Evolutionary conservation across 2,888 invertebrate species (phyloP).

Genomic region (Apomyelois bistriatella): DNA sequence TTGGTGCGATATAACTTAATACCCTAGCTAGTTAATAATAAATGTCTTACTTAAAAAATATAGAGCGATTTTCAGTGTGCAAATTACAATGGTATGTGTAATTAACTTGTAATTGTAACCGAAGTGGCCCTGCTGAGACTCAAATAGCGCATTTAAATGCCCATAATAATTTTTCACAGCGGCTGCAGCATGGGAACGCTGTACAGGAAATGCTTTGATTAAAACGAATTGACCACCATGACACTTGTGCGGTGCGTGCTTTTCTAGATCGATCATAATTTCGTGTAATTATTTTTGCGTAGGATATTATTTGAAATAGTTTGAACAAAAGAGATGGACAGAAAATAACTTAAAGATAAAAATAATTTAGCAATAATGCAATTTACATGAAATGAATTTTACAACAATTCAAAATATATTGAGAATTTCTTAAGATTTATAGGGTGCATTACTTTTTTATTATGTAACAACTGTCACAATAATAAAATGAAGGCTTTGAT

Average conservation of each 20-base stretch:
- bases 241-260: background rate
- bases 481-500: too few relatives aligned
- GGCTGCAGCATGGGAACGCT: constrained; percentile 17
- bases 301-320: constrained; percentile 12
- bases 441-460: too few relatives aligned
- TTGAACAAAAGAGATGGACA: background rate
- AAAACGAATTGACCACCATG: constrained; percentile 19
- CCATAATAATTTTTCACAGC: constrained; percentile 18
- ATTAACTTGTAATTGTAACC: background rate
- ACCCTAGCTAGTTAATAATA: too few relatives aligned
- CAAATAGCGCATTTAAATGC: constrained; percentile 13
- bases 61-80: background rate
- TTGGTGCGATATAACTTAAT: too few relatives aligned
- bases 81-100: background rate
- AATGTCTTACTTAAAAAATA: background rate
- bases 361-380: too few relatives aligned
- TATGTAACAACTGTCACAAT: too few relatives aligned
- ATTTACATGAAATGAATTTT: too few relatives aligned
- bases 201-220: constrained; percentile 23
- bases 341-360: too few relatives aligned
- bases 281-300: constrained; percentile 19
- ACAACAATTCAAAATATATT: too few relatives aligned
- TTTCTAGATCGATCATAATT: constrained; percentile 20
- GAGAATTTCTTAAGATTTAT: too few relatives aligned
- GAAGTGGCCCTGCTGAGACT: constrained; percentile 13